Evolutionary conservation across 2,888 invertebrate genomes (phyloP).

Genomic region (Athetis lepigone): DNA sequence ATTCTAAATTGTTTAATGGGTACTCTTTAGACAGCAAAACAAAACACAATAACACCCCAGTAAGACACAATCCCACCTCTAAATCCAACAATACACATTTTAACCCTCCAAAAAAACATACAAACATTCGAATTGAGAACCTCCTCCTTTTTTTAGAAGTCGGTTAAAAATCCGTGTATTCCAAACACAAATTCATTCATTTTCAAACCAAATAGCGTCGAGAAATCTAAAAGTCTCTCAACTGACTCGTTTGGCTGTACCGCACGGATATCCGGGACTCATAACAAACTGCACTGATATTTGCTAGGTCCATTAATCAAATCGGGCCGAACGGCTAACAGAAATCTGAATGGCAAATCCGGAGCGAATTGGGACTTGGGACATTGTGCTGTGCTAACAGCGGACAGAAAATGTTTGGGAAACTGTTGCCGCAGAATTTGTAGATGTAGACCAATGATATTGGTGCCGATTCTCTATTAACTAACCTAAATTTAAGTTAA

Average conservation of each 20-base stretch:
- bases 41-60: too few species aligned
- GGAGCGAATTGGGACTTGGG: conserved; percentile 42
- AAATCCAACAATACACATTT: too few species aligned
- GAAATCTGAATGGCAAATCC: conserved; percentile 84
- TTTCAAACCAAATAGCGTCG: conserved; percentile 20
- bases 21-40: too few species aligned
- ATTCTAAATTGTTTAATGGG: too few species aligned
- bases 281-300: conserved; percentile 64
- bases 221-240: conserved; percentile 35
- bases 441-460: too few species aligned
- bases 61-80: background rate
- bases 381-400: conserved; percentile 30
- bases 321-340: conserved; percentile 77
- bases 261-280: conserved; percentile 46
- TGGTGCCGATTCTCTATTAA: too few species aligned
- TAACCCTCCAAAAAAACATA: too few species aligned
- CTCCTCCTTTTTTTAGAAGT: too few species aligned
- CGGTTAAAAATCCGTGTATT: too few species aligned
- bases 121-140: too few species aligned
- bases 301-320: conserved; percentile 80
- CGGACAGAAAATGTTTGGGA: conserved; percentile 26
- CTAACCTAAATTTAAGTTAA: too few species aligned
- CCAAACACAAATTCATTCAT: conserved; percentile 17
- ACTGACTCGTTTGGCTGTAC: conserved; percentile 40
- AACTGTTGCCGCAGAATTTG: conserved; percentile 4